Base-by-base conservation (phyloP, 2,888 invertebrate species). In the Cremastobaeus sp. region DNA sequence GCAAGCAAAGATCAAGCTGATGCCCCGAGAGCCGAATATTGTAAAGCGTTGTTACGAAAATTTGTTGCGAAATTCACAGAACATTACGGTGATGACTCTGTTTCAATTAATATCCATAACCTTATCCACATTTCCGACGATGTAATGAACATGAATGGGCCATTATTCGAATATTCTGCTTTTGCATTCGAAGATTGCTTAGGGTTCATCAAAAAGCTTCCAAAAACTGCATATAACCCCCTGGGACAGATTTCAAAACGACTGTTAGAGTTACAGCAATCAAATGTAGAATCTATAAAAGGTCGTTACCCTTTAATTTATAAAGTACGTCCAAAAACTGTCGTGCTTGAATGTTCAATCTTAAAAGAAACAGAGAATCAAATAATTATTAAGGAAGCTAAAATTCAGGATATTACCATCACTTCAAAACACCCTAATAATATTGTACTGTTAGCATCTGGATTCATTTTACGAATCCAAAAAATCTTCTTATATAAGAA, bases 121-220 rank as follows among this genome's bases (percentile, higher is more conserved):
- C 12, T 65, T 2, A 37, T 37, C 14, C 48, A 48, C 30, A 11
- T 48, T 8, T 1, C 55, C 1, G 50, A 65, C 21, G 52, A 71
- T 12, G 71, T 47, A 1, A 30, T 47, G 6, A 11, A 47, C 17
- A 47, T 47, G 47, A 15, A 8, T 15, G 28, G 47, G n/a, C 32
- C 30, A 30, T 39, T 52, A 8, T 59, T 18, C 32, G 39, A 57
- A 25, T 35, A 45, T 20, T 52, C 45, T n/a, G 65, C 59, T 17
- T 72, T 52, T 35, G 21, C 37, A 8, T 50, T 47, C 17, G 66
- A 59, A 59, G 48, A 37, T 45, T 72, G 28, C 28, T 8, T 66
- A n/a, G 59, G 59, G 1, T 30, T 45, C 30, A 43, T 73, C 9
- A 68, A 68, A 50, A 47, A 37, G 37, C 34, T 73, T 8, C 39